phyloP scores from a whole-genome alignment of 1,140 invertebrate genomes.

The Mycetomoellerius zeteki region DNA sequence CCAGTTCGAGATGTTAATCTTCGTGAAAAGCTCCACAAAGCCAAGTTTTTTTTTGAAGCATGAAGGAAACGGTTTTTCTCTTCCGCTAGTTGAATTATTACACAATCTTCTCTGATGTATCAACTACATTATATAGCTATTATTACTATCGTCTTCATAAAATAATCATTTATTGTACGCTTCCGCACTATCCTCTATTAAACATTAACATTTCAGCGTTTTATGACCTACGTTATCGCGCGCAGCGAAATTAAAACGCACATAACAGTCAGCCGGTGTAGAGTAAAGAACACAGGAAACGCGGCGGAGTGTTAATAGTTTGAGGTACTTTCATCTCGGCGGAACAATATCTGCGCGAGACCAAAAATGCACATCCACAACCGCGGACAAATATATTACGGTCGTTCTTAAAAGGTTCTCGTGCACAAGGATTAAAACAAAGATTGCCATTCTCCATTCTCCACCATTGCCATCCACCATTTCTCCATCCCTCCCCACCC shows the following conservation, averaged over 20 bases:
- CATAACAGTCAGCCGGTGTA: constrained; percentile 17
- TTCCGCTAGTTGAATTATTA: constrained; percentile 15
- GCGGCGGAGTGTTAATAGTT: constrained; percentile 37
- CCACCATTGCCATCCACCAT: no score
- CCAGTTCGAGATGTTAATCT: constrained; percentile 7
- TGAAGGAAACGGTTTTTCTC: not conserved
- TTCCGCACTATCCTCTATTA: not conserved
- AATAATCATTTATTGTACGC: constrained; percentile 40
- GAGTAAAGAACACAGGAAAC: constrained; percentile 28
- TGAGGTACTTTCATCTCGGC: constrained; percentile 37
- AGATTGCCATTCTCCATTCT: not conserved
- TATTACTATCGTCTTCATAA: constrained; percentile 31
- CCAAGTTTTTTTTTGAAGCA: constrained; percentile 5
- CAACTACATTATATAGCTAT: constrained; percentile 25
- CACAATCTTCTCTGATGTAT: constrained; percentile 20
- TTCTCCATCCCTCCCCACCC: not conserved
- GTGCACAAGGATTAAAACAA: constrained; percentile 32
- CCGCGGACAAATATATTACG: constrained; percentile 41
- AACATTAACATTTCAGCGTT: constrained; percentile 29
- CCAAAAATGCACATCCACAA: constrained; percentile 40
- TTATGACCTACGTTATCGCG: constrained; percentile 23
- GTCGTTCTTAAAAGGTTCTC: constrained; percentile 30
- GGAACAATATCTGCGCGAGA: constrained; percentile 19
- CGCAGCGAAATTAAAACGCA: constrained; percentile 41
- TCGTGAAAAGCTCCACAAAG: not conserved